Evolutionary conservation across 1,140 invertebrate genomes (phyloP), one percentile per base, ranked within the genome.

Genomic region (Archivesica marissinica): DNA sequence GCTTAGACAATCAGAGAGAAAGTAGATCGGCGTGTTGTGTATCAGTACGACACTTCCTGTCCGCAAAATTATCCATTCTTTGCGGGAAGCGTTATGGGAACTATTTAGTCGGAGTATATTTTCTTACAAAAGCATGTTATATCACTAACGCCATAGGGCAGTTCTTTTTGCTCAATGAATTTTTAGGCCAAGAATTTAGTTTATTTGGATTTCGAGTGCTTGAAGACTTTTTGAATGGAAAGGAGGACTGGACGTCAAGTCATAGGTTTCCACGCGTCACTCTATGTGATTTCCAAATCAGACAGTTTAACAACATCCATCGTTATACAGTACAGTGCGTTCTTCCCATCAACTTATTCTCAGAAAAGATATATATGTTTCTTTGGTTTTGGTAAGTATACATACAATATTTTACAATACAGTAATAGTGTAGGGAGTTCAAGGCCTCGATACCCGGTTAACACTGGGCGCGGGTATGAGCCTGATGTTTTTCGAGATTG

Each of bases 331-430:
- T 95, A 54, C 95, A 95, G 85, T 95, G 95, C 88, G 94, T 95
- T 23, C 94, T 95, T 35, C 95, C 95, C 78, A 95, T 95, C 59
- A 95, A 95, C 86, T 91, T 95, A 33, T 95, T 95, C 90, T 95
- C 95, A 86, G 95, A 95, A 87, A 95, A 95, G 89, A 95, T 95
- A 28, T 95, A 95, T 88, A 93, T 95, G 75, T 94, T 95, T 84
- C 88, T 95, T 41, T 95, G 95, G 95, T 95, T 95, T 89, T 95
- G 95, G 95, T 83, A 41, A 59, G 80, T 83, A 82, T 44, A n/a
- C n/a, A n/a, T n/a, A n/a, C n/a, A n/a, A n/a, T n/a, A n/a, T n/a
- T n/a, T n/a, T n/a, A n/a, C n/a, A n/a, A n/a, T n/a, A n/a, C n/a
- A n/a, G n/a, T n/a, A n/a, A n/a, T n/a, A n/a, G n/a, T n/a, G n/a